These are phyloP conservation scores for Morpho achilles DNA, from an alignment of 2,888 invertebrate genomes.

Conservation along the genomic window DNA sequence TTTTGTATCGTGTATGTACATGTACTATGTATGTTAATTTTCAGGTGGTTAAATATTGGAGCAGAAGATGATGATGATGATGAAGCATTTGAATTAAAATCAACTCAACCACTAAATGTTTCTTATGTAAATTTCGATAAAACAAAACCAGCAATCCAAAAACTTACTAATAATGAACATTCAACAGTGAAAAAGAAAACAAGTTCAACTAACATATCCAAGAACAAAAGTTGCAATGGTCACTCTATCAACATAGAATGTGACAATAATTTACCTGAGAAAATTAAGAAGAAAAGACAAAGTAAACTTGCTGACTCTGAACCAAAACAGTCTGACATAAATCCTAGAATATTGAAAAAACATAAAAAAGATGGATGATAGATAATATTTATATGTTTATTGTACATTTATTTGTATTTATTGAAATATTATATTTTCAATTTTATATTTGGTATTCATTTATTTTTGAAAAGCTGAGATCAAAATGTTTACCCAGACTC, in stretches of 20 bases:
- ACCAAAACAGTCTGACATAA: slow-evolving; percentile 39
- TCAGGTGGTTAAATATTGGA: slow-evolving; percentile 48
- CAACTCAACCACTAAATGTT: slow-evolving; percentile 44
- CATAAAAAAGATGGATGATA: slow-evolving; percentile 44
- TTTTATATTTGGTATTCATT: slow-evolving; percentile 3
- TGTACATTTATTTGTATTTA: slow-evolving; percentile 10
- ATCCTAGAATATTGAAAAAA: slow-evolving; percentile 47
- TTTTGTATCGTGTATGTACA: too few species aligned
- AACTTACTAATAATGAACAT: slow-evolving; percentile 46
- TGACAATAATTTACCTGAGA: slow-evolving; percentile 34
- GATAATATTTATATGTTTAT: slow-evolving; percentile 10
- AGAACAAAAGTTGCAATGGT: slow-evolving; percentile 29
- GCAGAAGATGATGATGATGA: slow-evolving; percentile 57
- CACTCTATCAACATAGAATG: slow-evolving; percentile 39
- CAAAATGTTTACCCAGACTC: too few species aligned
- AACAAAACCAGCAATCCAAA: slow-evolving; percentile 53
- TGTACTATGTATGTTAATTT: slow-evolving; percentile 11
- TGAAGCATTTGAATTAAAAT: slow-evolving; percentile 38
- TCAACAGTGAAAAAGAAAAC: slow-evolving; percentile 33
- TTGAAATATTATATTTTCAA: slow-evolving; percentile 13
- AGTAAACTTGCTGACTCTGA: slow-evolving; percentile 44
- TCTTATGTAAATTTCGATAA: slow-evolving; percentile 67
- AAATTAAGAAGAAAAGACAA: slow-evolving; percentile 45
- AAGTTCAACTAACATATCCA: slow-evolving; percentile 32
- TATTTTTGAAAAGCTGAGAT: not conserved